Conservation (phyloP, 1,140 invertebrate species). For the Venturia canescens region DNA sequence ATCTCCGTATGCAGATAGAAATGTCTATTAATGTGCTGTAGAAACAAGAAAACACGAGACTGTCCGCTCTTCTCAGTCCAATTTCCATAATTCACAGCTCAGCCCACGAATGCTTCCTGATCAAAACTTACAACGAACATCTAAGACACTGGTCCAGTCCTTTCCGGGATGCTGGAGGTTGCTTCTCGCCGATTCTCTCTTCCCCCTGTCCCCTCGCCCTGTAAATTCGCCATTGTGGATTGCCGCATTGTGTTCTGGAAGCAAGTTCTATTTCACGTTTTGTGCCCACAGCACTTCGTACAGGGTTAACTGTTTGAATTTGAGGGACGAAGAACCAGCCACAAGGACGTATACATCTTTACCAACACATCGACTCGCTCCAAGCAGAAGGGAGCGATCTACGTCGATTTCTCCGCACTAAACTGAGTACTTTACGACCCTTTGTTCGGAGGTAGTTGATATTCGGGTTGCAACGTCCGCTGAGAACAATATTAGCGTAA, state of each 20-base stretch:
- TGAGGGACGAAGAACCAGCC: slow-evolving; percentile 12
- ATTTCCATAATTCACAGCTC: slow-evolving; percentile 39
- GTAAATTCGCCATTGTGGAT: slow-evolving; percentile 32
- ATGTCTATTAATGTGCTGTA: neutral
- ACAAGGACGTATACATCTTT: neutral
- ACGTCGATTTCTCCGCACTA: too few relatives aligned
- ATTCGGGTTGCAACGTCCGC: too few relatives aligned
- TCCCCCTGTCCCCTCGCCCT: neutral
- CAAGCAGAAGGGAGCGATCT: neutral
- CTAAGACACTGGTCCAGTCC: neutral
- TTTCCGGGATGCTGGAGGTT: too few relatives aligned
- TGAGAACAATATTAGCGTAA: too few relatives aligned
- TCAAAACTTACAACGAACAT: slow-evolving; percentile 34
- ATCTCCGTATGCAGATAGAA: neutral
- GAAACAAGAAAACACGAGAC: neutral
- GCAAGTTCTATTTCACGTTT: slow-evolving; percentile 23
- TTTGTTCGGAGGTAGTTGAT: too few relatives aligned
- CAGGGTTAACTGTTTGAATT: slow-evolving; percentile 25
- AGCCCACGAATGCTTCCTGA: slow-evolving; percentile 23
- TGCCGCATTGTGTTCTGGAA: slow-evolving; percentile 1
- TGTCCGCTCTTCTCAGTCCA: neutral
- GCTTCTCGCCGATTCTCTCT: neutral
- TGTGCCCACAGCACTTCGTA: neutral
- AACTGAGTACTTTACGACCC: too few relatives aligned
- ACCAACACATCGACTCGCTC: neutral